Percentiles rank a stretch among this genome's conserved stretches.
Conservation (phyloP, 2,113 vertebrate species). For the Amphiprion ocellaris region DNA sequence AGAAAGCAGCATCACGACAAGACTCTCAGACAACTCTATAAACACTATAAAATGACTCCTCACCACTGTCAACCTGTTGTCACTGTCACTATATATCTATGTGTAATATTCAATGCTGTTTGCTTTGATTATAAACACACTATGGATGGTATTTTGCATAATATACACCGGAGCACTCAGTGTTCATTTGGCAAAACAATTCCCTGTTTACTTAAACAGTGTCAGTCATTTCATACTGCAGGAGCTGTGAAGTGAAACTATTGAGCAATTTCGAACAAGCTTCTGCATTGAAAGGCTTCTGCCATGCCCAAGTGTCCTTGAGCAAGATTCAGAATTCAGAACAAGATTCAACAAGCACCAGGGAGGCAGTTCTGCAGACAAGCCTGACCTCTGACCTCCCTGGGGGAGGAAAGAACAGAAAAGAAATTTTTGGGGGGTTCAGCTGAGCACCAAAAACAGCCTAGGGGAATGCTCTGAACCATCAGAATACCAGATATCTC, state of each 20-base stretch:
- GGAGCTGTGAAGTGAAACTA: constrained; percentile 1
- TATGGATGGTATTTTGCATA: background rate
- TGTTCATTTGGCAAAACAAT: constrained; percentile 9
- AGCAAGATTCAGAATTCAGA: constrained; percentile 25
- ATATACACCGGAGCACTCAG: background rate
- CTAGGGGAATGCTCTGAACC: constrained; percentile 37
- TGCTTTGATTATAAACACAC: constrained; percentile 18
- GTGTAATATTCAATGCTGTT: background rate
- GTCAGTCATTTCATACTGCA: background rate
- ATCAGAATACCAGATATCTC: constrained; percentile 50
- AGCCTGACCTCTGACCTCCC: constrained; percentile 40
- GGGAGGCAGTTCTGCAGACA: constrained; percentile 21
- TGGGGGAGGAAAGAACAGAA: constrained; percentile 14
- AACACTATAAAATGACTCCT: background rate
- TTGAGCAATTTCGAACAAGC: background rate
- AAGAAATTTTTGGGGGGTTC: constrained; percentile 25
- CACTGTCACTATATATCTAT: background rate
- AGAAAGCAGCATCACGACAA: background rate
- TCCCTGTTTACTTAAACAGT: background rate
- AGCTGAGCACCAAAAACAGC: constrained; percentile 43
- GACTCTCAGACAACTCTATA: background rate
- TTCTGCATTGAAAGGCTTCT: constrained; percentile 9
- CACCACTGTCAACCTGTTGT: constrained; percentile 3
- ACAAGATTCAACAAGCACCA: background rate
- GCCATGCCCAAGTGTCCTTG: constrained; percentile 23